Evolutionary conservation across 2,888 invertebrate genomes (phyloP).

Genomic region (Dolichomitus sp.): DNA sequence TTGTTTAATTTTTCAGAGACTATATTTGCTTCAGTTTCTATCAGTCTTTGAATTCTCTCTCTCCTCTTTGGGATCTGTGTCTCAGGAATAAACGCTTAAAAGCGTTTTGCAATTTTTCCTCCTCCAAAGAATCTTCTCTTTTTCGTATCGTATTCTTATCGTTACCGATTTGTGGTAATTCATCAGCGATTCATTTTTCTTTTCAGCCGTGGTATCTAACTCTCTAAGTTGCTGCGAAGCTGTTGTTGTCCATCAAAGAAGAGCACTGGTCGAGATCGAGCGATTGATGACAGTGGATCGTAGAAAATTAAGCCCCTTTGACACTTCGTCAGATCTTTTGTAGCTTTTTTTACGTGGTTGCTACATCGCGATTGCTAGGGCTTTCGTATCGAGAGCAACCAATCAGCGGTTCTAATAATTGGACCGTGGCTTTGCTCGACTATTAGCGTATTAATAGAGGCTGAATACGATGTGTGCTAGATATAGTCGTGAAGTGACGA

Average conservation of each 20-base stretch:
- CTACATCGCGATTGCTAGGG: constrained; percentile 52
- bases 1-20: not conserved
- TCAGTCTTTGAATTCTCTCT: constrained; percentile 37
- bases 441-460: constrained; percentile 78
- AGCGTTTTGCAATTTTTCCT: not conserved
- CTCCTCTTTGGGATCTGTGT: not conserved
- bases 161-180: not conserved
- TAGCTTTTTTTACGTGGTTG: constrained; percentile 62
- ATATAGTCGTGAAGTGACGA: constrained; percentile 64
- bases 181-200: constrained; percentile 11
- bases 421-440: constrained; percentile 75
- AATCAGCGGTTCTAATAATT: constrained; percentile 81
- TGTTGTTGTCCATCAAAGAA: constrained; percentile 54
- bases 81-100: constrained; percentile 5
- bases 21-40: not conserved
- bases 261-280: constrained; percentile 31
- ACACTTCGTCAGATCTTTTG: constrained; percentile 64
- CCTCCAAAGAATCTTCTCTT: not conserved
- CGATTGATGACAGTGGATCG: constrained; percentile 38
- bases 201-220: constrained; percentile 46
- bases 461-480: constrained; percentile 64
- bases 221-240: constrained; percentile 17
- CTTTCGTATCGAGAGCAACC: constrained; percentile 75
- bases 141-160: not conserved
- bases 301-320: constrained; percentile 55